Evolutionary conservation across 2,113 vertebrate species (phyloP).

Genomic region (Fregata magnificens): DNA sequence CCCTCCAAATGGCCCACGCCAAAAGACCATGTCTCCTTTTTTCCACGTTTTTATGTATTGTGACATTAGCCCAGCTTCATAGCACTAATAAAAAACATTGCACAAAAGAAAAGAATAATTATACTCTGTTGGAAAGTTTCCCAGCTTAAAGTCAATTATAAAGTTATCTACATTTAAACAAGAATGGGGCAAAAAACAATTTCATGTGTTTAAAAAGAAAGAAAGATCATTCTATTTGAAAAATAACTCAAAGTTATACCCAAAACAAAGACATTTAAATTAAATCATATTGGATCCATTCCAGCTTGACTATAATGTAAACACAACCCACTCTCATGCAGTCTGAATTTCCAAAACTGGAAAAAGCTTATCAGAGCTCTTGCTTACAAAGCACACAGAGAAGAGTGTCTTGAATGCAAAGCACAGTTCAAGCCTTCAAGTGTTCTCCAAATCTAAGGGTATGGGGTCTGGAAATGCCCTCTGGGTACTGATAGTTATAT

Average conservation of each 20-base stretch:
- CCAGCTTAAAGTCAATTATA: constrained; percentile 42
- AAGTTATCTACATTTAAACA: constrained; percentile 49
- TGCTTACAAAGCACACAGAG: constrained; percentile 53
- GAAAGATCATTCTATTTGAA: constrained; percentile 34
- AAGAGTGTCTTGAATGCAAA: constrained; percentile 39
- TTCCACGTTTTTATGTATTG: constrained; percentile 75
- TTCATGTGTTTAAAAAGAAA: neutral
- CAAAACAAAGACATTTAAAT: constrained; percentile 62
- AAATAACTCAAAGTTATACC: constrained; percentile 54
- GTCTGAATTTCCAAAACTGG: constrained; percentile 54
- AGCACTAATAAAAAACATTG: constrained; percentile 71
- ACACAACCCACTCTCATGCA: constrained; percentile 22
- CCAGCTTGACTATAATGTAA: constrained; percentile 51
- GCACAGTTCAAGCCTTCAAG: constrained; percentile 9
- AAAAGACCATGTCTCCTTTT: constrained; percentile 71
- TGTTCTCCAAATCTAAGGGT: neutral
- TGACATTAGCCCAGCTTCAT: constrained; percentile 79
- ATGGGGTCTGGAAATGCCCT: constrained; percentile 13
- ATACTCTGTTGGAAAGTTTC: constrained; percentile 38
- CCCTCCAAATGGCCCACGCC: constrained; percentile 81
- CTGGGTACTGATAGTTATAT: neutral
- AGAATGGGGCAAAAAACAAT: neutral
- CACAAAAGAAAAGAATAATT: constrained; percentile 54
- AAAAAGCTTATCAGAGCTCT: constrained; percentile 51
- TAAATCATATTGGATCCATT: constrained; percentile 34